phyloP scores from a whole-genome alignment of 2,797 vertebrate species.

The Eleutherodactylus coqui region DNA sequence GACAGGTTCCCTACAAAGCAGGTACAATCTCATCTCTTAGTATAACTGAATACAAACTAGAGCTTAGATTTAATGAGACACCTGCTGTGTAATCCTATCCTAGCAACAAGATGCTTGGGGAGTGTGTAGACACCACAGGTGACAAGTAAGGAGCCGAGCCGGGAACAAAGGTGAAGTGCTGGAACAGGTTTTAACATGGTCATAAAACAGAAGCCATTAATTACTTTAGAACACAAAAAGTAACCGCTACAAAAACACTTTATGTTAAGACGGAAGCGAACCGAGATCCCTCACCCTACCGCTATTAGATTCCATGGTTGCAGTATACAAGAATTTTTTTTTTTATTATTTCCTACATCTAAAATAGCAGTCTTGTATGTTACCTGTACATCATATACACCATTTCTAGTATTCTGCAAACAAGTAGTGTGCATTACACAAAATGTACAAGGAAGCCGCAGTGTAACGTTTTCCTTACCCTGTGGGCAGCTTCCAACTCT shows the following conservation, averaged over 20 bases:
- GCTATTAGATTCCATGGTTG: slow-evolving; percentile 18
- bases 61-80: background rate
- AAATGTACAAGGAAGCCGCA: background rate
- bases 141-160: background rate
- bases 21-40: background rate
- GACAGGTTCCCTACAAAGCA: no score
- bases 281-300: slow-evolving; percentile 32
- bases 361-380: background rate
- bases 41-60: background rate
- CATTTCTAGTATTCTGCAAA: background rate
- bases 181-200: background rate
- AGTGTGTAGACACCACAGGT: slow-evolving; percentile 13
- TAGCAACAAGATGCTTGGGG: slow-evolving; percentile 45
- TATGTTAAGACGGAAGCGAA: background rate
- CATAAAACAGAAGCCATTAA: slow-evolving; percentile 10
- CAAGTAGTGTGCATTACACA: background rate
- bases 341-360: background rate
- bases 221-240: slow-evolving; percentile 1
- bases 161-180: background rate
- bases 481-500: slow-evolving; percentile 79
- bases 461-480: slow-evolving; percentile 73
- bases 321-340: background rate
- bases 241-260: background rate
- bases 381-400: background rate
- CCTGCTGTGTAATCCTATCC: slow-evolving; percentile 51